Conservation (phyloP, 2,888 invertebrate genomes). For the Drosophila mercatorum region DNA sequence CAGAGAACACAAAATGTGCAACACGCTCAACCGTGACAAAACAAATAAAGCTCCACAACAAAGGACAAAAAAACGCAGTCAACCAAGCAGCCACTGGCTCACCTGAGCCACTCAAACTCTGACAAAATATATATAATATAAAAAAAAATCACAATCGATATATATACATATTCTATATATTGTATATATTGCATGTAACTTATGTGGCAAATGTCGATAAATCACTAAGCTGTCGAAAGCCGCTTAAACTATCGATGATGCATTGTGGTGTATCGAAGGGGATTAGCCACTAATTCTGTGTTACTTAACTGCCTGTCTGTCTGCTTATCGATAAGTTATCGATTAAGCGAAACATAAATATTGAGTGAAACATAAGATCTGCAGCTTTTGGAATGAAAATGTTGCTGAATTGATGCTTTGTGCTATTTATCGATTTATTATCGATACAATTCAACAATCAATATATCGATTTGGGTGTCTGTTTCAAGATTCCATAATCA, state of each 20-base stretch:
- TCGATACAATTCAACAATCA: not conserved
- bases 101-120: not conserved
- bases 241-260: constrained; percentile 25
- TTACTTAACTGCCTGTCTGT: not conserved
- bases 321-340: not conserved
- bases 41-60: constrained; percentile 17
- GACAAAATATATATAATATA: not conserved
- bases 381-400: too few relatives aligned
- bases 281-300: too few relatives aligned
- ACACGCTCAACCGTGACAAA: constrained; percentile 26
- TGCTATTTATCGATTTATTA: not conserved
- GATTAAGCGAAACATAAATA: not conserved
- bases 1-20: constrained; percentile 26
- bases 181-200: not conserved
- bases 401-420: not conserved
- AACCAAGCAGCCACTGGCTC: not conserved
- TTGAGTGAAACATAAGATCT: not conserved
- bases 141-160: too few relatives aligned
- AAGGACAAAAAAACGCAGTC: not conserved
- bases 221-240: constrained; percentile 21
- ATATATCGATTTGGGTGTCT: not conserved
- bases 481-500: too few relatives aligned
- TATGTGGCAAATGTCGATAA: constrained; percentile 23
- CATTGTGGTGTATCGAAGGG: not conserved
- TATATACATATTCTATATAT: not conserved